phyloP scores from a whole-genome alignment of 2,113 vertebrate genomes.

The Mionectes macconnelli region DNA sequence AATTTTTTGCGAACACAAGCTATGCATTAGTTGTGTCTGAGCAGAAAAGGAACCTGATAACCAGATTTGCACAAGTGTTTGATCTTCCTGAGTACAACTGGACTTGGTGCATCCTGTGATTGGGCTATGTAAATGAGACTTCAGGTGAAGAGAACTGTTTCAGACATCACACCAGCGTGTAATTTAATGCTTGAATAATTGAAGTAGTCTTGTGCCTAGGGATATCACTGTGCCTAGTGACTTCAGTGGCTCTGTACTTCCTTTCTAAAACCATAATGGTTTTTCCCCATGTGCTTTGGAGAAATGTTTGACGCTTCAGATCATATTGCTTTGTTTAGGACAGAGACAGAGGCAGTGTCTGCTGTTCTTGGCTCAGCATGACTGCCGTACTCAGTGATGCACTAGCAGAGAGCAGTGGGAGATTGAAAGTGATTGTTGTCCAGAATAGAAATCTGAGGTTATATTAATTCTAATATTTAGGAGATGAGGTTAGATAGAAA shows the following conservation, averaged over 20 bases:
- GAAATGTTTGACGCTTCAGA: background rate
- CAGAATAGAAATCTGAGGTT: background rate
- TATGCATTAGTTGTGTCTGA: background rate
- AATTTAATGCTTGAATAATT: background rate
- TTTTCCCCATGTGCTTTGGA: background rate
- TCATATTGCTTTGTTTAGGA: background rate
- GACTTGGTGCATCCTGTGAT: background rate
- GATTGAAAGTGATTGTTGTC: background rate
- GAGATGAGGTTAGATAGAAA: background rate
- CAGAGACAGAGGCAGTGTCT: background rate
- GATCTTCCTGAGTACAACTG: background rate
- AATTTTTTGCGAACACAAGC: background rate
- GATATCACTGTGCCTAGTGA: background rate
- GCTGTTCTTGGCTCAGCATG: background rate
- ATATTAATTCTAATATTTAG: background rate
- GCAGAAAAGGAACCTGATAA: background rate
- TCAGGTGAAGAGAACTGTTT: background rate
- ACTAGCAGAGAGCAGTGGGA: background rate
- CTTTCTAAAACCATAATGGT: background rate
- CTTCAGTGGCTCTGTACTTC: background rate
- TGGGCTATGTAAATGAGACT: background rate
- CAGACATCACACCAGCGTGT: background rate
- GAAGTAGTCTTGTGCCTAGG: background rate
- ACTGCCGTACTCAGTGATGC: background rate
- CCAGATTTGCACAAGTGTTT: background rate